Evolutionary conservation across 2,113 vertebrate genomes (phyloP).

Genomic region (Tragelaphus buxtoni): DNA sequence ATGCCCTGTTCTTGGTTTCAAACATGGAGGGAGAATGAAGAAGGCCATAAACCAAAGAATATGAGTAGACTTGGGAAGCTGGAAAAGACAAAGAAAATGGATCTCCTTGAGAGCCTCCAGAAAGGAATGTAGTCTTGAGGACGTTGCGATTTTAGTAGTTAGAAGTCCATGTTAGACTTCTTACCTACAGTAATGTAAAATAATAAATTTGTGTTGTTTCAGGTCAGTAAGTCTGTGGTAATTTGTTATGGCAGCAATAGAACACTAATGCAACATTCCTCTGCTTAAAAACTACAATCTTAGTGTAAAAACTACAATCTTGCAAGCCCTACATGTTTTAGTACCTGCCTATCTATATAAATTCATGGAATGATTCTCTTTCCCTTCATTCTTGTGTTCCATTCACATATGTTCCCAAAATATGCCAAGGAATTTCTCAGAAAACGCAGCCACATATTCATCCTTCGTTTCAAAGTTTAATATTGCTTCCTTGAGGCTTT

Average conservation of each 20-base stretch:
- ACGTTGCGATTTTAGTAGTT: background rate
- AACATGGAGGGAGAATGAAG: background rate
- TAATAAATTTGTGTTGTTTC: background rate
- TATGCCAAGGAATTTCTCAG: background rate
- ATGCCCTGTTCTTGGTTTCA: background rate
- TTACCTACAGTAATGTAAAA: background rate
- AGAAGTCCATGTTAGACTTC: background rate
- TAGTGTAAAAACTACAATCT: background rate
- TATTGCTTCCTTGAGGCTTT: background rate
- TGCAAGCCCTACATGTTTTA: background rate
- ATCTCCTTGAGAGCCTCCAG: background rate
- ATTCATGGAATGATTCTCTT: background rate
- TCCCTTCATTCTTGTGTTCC: background rate
- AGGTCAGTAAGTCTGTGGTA: background rate
- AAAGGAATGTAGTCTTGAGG: background rate
- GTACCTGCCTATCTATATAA: background rate
- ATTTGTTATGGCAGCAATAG: background rate
- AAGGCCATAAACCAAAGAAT: background rate
- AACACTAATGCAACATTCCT: background rate
- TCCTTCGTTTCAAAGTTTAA: background rate
- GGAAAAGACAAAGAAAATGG: background rate
- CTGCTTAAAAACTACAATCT: background rate
- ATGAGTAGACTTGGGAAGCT: background rate
- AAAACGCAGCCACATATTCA: background rate
- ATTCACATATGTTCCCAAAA: background rate